Base-by-base conservation (phyloP, 2,113 vertebrate species). In the Podilymbus podiceps region DNA sequence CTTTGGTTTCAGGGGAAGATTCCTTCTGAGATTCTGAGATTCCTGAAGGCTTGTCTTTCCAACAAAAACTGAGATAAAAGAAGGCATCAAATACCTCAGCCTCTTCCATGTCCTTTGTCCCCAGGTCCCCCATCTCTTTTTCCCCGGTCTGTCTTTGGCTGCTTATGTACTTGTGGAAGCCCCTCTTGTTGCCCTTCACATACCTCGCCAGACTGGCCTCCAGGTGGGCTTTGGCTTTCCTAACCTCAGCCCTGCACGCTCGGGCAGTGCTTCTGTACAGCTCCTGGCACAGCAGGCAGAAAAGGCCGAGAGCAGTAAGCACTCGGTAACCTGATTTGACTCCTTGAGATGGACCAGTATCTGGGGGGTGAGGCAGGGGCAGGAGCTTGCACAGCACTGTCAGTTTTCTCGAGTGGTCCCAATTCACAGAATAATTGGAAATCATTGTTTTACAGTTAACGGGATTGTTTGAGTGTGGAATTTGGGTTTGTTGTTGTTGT, bases 371-470 rank as follows among this genome's bases (percentile, higher is more conserved):
- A 55, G 33, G 17, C 40, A 46, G 42, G 53, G 31, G 18, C 80
- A 93, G 81, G 13, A 59, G 6, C 42, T 38, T 91, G 42, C 52
- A 67, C 15, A 88, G 42, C 28, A 30, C 16, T 46, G 15, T 42
- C 46, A 21, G 19, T 63, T 83, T 83, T 40, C 63, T 67, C 0
- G 0, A 49, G n/a, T 20, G 24, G 8, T 30, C 38, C 8, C 23
- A 75, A 4, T 67, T 91, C 38, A 49, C 40, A 42, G 18, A 62
- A 73, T 15, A n/a, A 42, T 15, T 44, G 31, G 23, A 89, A 85
- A 55, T 59, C 6, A 42, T 31, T 72, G 25, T 11, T 56, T 76
- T 46, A 44, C 42, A 50, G 42, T 56, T 55, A n/a, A 62, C 35
- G 33, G 38, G 16, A n/a, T 56, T 53, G 19, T 62, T 35, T 46